Conservation (phyloP, 2,888 invertebrate species). For the Dasypolia templi region DNA sequence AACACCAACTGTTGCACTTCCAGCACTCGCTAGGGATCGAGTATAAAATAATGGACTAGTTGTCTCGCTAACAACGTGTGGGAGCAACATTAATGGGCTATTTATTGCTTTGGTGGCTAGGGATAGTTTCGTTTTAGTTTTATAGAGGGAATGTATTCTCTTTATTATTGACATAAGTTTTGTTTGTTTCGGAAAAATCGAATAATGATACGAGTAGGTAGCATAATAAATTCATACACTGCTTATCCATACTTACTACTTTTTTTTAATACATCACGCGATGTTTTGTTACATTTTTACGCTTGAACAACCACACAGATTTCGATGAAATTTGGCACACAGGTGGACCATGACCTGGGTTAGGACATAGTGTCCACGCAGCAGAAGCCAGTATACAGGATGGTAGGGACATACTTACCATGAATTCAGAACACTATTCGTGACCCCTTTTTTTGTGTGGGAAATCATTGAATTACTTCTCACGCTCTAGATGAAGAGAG, state of each 20-base stretch:
- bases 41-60: conserved; percentile 34
- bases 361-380: background rate
- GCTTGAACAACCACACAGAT: background rate
- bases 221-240: background rate
- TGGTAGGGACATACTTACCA: too few relatives aligned
- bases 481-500: too few relatives aligned
- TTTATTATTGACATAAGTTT: background rate
- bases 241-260: background rate
- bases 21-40: conserved; percentile 23
- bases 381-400: too few relatives aligned
- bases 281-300: background rate
- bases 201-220: background rate
- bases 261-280: background rate
- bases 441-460: too few relatives aligned
- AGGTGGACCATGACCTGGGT: background rate
- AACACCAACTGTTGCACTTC: conserved; percentile 44
- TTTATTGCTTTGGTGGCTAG: conserved; percentile 23
- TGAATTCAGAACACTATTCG: too few relatives aligned
- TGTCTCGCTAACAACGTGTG: conserved; percentile 37
- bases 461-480: too few relatives aligned
- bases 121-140: background rate
- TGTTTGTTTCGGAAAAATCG: background rate
- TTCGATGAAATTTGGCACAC: background rate
- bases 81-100: conserved; percentile 27
- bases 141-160: background rate